Evolutionary conservation across 2,113 vertebrate genomes (phyloP), one percentile per base, ranked within the genome.

Genomic region (Protomyctophum bolini): DNA sequence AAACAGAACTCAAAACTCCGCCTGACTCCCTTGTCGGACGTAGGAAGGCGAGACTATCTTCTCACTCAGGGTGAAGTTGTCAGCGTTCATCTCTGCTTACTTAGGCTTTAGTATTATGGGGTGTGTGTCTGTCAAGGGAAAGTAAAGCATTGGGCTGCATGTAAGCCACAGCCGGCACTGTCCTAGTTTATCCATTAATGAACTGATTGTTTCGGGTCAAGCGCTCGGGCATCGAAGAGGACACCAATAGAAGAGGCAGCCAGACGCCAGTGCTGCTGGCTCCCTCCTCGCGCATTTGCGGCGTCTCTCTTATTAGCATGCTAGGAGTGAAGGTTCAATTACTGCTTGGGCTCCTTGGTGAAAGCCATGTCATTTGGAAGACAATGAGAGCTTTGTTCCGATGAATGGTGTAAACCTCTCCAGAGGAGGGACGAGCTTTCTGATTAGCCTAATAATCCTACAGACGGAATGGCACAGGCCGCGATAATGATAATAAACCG

Each of bases 1-100:
- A n/a, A n/a, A n/a, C n/a, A n/a, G n/a, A n/a, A n/a, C n/a, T n/a
- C n/a, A n/a, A n/a, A n/a, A n/a, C n/a, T n/a, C n/a, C n/a, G 96
- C 97, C 85, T 98, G 95, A 45, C 83, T 85, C 4, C 95, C 97
- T 88, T 97, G 96, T 6, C 96, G 93, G 49, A 97, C 80, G 47
- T 98, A 98, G 4, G 95, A 93, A 21, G 95, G 71, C 0, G 95
- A 93, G 63, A 98, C 96, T 1, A 95, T 86, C 88, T 89, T 94
- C 92, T 97, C 96, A 61, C 96, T 87, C 10, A 93, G 85, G 9
- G 70, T 63, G 76, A 96, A 94, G 76, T 92, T 95, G 72, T 97
- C 95, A 55, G 68, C 71, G 83, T 96, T 97, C 97, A 98, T 98
- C 58, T 76, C 71, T 65, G 2, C 47, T 12, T 1, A 8, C 21